phyloP scores from a whole-genome alignment of 2,113 vertebrate genomes.

The Cygnus buccinator region DNA sequence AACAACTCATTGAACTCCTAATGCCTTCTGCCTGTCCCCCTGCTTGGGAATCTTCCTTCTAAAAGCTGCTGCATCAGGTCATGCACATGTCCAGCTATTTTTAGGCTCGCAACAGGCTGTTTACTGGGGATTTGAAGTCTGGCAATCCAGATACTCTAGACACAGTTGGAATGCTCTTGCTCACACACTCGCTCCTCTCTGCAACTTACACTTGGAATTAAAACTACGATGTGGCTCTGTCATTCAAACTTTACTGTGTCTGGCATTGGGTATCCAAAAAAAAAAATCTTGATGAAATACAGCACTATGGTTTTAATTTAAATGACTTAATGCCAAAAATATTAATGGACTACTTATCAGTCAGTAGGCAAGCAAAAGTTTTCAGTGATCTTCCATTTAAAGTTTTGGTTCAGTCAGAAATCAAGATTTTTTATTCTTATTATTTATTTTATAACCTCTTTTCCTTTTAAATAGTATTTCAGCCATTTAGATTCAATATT shows the following conservation, averaged over 20 bases:
- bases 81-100: conserved; percentile 67
- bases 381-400: neutral
- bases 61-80: conserved; percentile 62
- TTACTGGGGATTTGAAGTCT: conserved; percentile 70
- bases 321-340: conserved; percentile 30
- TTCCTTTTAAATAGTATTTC: neutral
- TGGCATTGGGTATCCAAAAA: conserved; percentile 49
- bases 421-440: fast-evolving
- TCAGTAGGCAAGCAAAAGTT: neutral
- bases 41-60: conserved; percentile 24
- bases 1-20: neutral
- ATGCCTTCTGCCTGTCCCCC: neutral
- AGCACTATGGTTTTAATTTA: conserved; percentile 44
- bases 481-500: neutral
- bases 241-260: conserved; percentile 56
- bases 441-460: neutral
- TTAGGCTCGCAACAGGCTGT: conserved; percentile 64
- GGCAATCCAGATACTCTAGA: conserved; percentile 69
- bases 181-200: neutral
- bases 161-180: conserved; percentile 66
- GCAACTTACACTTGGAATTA: conserved; percentile 66
- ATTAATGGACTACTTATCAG: neutral
- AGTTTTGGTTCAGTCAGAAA: neutral
- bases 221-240: conserved; percentile 62
- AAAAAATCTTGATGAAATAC: conserved; percentile 18